Evolutionary conservation across 2,113 vertebrate genomes (phyloP).

Genomic region (Nothoprocta pentlandii): DNA sequence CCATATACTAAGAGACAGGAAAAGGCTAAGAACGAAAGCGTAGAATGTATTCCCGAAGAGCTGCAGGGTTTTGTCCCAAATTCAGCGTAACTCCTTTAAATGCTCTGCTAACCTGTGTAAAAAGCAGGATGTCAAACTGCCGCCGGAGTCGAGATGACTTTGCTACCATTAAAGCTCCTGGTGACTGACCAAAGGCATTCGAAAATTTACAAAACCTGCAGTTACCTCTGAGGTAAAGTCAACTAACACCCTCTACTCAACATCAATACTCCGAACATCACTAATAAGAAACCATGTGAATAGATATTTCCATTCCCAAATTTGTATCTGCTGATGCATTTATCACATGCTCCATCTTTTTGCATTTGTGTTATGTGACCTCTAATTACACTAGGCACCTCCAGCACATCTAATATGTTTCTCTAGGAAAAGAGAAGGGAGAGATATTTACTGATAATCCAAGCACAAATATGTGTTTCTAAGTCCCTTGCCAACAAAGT

Average conservation of each 20-base stretch:
- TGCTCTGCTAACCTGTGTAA: neutral
- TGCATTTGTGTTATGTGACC: conserved; percentile 47
- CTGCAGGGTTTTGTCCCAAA: neutral
- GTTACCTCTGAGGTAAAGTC: neutral
- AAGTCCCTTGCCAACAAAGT: neutral
- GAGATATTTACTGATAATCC: conserved; percentile 43
- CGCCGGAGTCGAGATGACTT: neutral
- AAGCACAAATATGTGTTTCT: conserved; percentile 8
- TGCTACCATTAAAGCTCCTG: neutral
- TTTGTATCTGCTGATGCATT: conserved; percentile 3
- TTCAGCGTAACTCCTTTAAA: neutral
- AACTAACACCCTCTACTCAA: neutral
- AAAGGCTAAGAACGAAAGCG: neutral
- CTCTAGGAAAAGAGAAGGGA: conserved; percentile 19
- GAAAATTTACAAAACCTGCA: neutral
- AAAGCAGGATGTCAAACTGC: neutral
- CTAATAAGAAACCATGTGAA: neutral
- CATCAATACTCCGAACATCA: neutral
- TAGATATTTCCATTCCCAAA: conserved; percentile 5
- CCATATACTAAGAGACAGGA: neutral
- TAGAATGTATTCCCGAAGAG: neutral
- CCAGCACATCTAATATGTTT: conserved; percentile 34
- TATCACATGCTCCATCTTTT: conserved; percentile 4
- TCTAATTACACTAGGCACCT: conserved; percentile 2
- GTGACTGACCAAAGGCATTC: neutral